A percentile compares a stretch with the other conserved stretches of the same genome.
phyloP scores from a whole-genome alignment of 37 sponge, comb jelly and placozoan species.

The Corticium candelabrum region DNA sequence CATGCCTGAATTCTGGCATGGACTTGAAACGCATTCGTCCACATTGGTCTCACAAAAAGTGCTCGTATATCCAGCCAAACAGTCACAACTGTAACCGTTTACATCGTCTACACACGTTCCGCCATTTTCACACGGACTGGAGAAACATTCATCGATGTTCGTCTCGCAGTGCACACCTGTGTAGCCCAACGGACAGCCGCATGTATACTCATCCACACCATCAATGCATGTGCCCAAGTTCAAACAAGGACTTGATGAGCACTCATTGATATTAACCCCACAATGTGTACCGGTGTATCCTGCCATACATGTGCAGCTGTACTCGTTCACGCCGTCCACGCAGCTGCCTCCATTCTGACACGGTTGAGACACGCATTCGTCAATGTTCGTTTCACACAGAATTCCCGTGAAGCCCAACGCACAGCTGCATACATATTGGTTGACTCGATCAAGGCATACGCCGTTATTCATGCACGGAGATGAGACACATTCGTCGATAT shows the following conservation, averaged over 20 bases:
- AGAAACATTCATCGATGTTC: background rate
- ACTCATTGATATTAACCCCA: slow-evolving; percentile 8
- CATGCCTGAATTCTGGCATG: background rate
- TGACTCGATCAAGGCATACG: background rate
- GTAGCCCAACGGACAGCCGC: slow-evolving; percentile 1
- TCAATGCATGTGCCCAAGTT: slow-evolving; percentile 24
- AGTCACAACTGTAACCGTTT: background rate
- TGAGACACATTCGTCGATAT: slow-evolving; percentile 18
- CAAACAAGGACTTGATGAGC: slow-evolving; percentile 12
- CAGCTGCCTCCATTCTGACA: slow-evolving; percentile 45
- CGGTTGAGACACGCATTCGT: slow-evolving; percentile 29
- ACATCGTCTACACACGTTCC: background rate
- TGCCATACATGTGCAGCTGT: slow-evolving; percentile 10
- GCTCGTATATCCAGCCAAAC: background rate
- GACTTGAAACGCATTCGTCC: background rate
- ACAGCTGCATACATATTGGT: slow-evolving; percentile 6
- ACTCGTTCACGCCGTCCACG: slow-evolving; percentile 23
- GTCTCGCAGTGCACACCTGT: slow-evolving; percentile 15
- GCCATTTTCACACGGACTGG: background rate
- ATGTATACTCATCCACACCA: background rate
- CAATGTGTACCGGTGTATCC: slow-evolving; percentile 26
- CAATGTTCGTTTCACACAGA: slow-evolving; percentile 31
- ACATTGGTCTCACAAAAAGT: background rate
- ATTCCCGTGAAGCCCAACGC: slow-evolving; percentile 21
- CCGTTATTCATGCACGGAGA: slow-evolving; percentile 16